Percentiles rank a stretch among this genome's conserved stretches.
phyloP scores from a whole-genome alignment of 2,113 vertebrate genomes.

The Thamnophis sirtalis region DNA sequence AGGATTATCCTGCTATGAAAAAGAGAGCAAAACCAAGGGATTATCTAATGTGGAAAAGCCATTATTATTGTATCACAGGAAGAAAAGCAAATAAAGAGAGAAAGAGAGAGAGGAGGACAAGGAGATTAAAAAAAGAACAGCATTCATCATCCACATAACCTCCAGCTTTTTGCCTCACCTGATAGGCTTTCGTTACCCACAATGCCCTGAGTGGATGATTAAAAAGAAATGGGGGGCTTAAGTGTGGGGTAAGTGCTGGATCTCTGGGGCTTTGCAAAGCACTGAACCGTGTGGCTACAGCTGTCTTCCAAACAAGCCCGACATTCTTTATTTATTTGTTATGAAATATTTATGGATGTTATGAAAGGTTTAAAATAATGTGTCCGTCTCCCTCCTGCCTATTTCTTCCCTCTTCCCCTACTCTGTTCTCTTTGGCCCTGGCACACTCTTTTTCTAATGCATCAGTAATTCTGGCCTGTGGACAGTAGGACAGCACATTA shows the following conservation, averaged over 20 bases:
- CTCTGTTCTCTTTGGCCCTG: slow-evolving; percentile 71
- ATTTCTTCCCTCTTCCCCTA: slow-evolving; percentile 25
- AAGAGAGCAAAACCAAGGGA: slow-evolving; percentile 3
- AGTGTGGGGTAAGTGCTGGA: slow-evolving; percentile 86
- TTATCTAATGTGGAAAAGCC: neutral
- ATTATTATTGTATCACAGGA: slow-evolving; percentile 51
- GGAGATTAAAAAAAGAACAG: slow-evolving; percentile 38
- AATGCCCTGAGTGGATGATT: slow-evolving; percentile 99
- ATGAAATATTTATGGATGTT: slow-evolving; percentile 99
- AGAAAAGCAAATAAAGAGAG: slow-evolving; percentile 24
- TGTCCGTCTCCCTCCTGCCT: slow-evolving; percentile 76
- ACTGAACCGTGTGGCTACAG: slow-evolving; percentile 93
- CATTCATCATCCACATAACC: slow-evolving; percentile 62
- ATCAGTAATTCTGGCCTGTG: slow-evolving; percentile 94
- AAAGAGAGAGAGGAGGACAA: neutral
- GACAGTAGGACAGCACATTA: slow-evolving; percentile 85
- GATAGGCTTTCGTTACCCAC: slow-evolving; percentile 88
- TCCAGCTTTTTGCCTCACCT: slow-evolving; percentile 82
- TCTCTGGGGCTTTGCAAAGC: slow-evolving; percentile 87
- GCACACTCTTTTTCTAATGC: slow-evolving; percentile 95
- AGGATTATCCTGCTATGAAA: slow-evolving; percentile 12
- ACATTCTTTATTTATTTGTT: slow-evolving; percentile 99
- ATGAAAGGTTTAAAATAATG: slow-evolving; percentile 99
- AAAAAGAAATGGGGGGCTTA: slow-evolving; percentile 99
- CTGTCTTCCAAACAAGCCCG: slow-evolving; percentile 98